phyloP scores from a whole-genome alignment of 2,888 invertebrate genomes.

The Lasioglossum villosulum region DNA sequence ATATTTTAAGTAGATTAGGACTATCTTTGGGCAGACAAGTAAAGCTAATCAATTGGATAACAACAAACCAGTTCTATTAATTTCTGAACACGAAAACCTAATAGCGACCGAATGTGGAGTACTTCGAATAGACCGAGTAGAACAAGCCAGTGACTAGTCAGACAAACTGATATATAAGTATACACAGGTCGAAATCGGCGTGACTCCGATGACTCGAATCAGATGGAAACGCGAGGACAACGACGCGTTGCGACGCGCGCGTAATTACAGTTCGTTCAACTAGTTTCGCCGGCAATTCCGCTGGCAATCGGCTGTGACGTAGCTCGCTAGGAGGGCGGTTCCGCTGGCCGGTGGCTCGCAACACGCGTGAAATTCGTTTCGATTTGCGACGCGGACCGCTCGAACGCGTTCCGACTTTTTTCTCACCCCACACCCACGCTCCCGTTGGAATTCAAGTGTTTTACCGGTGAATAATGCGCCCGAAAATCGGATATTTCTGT shows the following conservation, averaged over 20 bases:
- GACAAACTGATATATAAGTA: too few relatives aligned
- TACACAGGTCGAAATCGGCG: background rate
- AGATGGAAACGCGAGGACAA: slow-evolving; percentile 3
- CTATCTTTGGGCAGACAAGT: too few relatives aligned
- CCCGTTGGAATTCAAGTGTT: slow-evolving; percentile 25
- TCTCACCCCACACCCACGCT: background rate
- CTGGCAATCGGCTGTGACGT: slow-evolving; percentile 53
- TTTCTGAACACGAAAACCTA: too few relatives aligned
- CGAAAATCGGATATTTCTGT: background rate
- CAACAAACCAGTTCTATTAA: too few relatives aligned
- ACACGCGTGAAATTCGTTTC: slow-evolving; percentile 52
- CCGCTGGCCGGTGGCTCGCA: slow-evolving; percentile 18
- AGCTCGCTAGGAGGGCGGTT: slow-evolving; percentile 34
- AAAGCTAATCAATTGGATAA: too few relatives aligned
- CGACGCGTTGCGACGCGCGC: slow-evolving; percentile 29
- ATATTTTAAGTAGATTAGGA: too few relatives aligned
- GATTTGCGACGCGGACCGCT: slow-evolving; percentile 30
- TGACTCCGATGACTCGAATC: slow-evolving; percentile 43
- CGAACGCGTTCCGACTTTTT: slow-evolving; percentile 20
- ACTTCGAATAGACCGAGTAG: too few relatives aligned
- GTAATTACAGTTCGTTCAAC: slow-evolving; percentile 74
- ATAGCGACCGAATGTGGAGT: too few relatives aligned
- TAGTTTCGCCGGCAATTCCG: slow-evolving; percentile 68
- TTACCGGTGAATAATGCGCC: background rate
- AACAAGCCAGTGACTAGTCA: too few relatives aligned